Evolutionary conservation across 2,888 invertebrate genomes (phyloP).

Genomic region (Cylindroiulus punctatus): DNA sequence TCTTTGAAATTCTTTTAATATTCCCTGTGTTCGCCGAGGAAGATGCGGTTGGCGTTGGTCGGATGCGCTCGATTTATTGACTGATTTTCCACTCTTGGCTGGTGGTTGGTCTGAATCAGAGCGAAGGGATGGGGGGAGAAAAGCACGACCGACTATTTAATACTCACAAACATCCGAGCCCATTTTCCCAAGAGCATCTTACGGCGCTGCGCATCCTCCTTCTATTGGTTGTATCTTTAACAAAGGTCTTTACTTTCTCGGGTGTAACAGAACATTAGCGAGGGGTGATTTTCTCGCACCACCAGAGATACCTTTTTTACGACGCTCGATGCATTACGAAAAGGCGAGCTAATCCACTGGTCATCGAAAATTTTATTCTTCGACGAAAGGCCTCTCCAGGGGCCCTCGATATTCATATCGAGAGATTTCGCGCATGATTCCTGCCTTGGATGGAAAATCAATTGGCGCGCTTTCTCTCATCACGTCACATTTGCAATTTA

Average conservation of each 20-base stretch:
- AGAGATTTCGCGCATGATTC: neutral
- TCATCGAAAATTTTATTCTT: conserved; percentile 31
- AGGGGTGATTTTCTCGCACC: conserved; percentile 29
- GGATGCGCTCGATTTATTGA: conserved; percentile 35
- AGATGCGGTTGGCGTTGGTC: neutral
- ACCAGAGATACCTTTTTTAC: conserved; percentile 31
- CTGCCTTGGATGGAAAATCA: neutral
- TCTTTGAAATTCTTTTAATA: conserved; percentile 40
- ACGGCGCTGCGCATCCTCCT: neutral
- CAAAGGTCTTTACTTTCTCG: conserved; percentile 41
- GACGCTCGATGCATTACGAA: neutral
- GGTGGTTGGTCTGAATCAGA: conserved; percentile 11
- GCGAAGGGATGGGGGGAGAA: neutral
- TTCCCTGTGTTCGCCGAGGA: neutral
- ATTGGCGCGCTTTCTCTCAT: neutral
- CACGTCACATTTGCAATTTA: conserved; percentile 19
- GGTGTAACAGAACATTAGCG: conserved; percentile 37
- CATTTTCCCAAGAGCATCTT: conserved; percentile 43
- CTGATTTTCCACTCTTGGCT: conserved; percentile 16
- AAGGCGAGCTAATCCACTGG: conserved; percentile 11
- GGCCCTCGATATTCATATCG: neutral
- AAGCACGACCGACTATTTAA: conserved; percentile 30
- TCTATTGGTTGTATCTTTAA: conserved; percentile 35
- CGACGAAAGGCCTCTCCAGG: conserved; percentile 9
- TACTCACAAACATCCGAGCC: conserved; percentile 15